A percentile compares a stretch with the other conserved stretches of the same genome.
phyloP scores from a whole-genome alignment of 2,888 invertebrate species.

The Lampropteryx suffumata region DNA sequence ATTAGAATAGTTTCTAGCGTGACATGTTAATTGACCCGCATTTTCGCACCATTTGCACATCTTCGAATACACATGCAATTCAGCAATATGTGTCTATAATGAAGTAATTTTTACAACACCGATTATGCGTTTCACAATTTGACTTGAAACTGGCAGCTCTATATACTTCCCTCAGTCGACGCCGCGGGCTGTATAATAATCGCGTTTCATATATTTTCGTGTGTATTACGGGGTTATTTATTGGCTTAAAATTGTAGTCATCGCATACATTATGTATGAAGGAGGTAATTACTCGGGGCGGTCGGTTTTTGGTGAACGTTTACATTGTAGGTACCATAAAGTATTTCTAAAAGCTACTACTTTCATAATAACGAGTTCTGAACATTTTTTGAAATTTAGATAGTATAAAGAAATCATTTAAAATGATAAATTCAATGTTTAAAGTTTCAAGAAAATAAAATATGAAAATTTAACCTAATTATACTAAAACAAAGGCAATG shows the following conservation, averaged over 20 bases:
- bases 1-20: no score
- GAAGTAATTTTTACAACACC: no score
- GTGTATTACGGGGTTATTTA: constrained; percentile 72
- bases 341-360: neutral
- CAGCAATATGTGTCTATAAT: no score
- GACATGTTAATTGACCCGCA: no score
- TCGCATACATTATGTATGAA: constrained; percentile 76
- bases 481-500: no score
- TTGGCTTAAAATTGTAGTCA: constrained; percentile 81
- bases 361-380: no score
- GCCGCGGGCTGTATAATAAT: constrained; percentile 60
- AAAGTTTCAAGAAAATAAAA: no score
- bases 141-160: constrained; percentile 40
- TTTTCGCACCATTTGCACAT: no score
- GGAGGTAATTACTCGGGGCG: constrained; percentile 63
- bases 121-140: neutral
- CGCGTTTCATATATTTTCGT: constrained; percentile 75
- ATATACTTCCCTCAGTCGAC: constrained; percentile 32
- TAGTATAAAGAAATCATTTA: neutral
- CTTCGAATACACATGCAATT: no score
- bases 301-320: constrained; percentile 39
- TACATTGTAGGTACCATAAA: constrained; percentile 31
- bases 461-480: no score
- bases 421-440: no score
- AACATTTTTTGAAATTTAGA: neutral